Base-by-base conservation (phyloP, 1,140 invertebrate genomes). In the Marisa cornuarietis region DNA sequence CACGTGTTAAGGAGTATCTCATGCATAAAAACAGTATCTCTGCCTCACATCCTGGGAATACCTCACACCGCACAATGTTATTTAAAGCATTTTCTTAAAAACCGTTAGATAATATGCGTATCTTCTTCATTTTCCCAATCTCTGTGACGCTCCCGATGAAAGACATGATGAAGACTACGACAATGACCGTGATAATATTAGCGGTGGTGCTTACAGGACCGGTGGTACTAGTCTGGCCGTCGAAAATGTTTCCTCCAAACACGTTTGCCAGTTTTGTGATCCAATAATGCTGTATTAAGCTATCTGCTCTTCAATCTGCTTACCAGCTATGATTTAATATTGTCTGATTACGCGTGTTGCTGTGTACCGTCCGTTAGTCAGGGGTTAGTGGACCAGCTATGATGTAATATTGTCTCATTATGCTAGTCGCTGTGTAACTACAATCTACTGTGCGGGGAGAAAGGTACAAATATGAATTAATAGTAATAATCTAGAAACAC, bases 371-470 rank as follows among this genome's bases (percentile, higher is more conserved):
- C 31, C 31, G 31, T 42, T n/a, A 42, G 31, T n/a, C n/a, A n/a
- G n/a, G n/a, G n/a, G n/a, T n/a, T n/a, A n/a, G 90, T 97, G 96
- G 0, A 93, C 91, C 80, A n/a, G n/a, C n/a, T n/a, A 93, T 89
- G 94, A 96, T 96, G 91, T 97, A 95, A 95, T 95, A 96, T 26
- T 91, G 79, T 89, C 94, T 91, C 20, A 93, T 58, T 58, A 58
- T 18, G 54, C 2, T 14, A 58, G 11, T 58, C 0, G 8, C 11
- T 6, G 16, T 9, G 54, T 58, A 58, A 18, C 54, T 58, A 58
- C 11, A 58, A 18, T 8, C 92, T 88, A 97, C 96, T 5, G 96
- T 97, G 87, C 97, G 97, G 87, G 97, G 96, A 79, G 97, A 93
- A 75, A 98, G 94, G 49, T 97, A 91, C 9, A 96, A 95, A 89